Base-by-base conservation (phyloP, 2,113 vertebrate species). In the Pygoscelis antarcticus region DNA sequence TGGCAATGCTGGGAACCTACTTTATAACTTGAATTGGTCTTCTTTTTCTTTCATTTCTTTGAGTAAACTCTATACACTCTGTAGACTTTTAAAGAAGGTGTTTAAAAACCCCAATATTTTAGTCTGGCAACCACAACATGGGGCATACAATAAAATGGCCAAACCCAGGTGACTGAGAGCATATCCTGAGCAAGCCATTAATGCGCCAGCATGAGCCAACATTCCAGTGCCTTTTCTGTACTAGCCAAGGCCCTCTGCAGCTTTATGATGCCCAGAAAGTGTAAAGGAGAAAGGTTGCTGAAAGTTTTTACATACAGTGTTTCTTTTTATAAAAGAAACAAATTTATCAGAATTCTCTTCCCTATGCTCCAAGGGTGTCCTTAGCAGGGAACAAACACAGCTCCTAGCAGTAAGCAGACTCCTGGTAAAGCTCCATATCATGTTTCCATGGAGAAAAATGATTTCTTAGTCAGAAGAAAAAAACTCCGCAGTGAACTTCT, bases 371-470 rank as follows among this genome's bases (percentile, higher is more conserved):
- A 71, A 60, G 84, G 40, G 91, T 86, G 12, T 66, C 46, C n/a
- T 90, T 81, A 87, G 83, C 40, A 82, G 60, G 60, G 68, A 94
- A 84, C 92, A 90, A 90, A 96, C 77, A 87, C 44, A 83, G 27
- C 15, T 93, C 93, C 83, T 86, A 87, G 69, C 71, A 96, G 87
- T 23, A 94, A 92, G 92, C 10, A 54, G 81, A 64, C 74, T 97
- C 86, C 94, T 90, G 40, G 74, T 94, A 95, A 80, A 97, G 74
- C 47, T 89, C 66, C 10, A 1, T 57, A 86, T 91, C 72, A 75
- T 71, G 93, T 80, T 95, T 96, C 91, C 65, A 94, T 87, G 75
- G 58, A 95, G 92, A 96, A 96, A 89, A 97, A 81, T 55, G 86
- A 96, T 96, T 97, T 90, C 51, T 79, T 92, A 93, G 62, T 82